These are phyloP conservation scores for Ctenopoma kingsleyae DNA, from an alignment of 2,797 vertebrate species.

Conservation along the genomic window DNA sequence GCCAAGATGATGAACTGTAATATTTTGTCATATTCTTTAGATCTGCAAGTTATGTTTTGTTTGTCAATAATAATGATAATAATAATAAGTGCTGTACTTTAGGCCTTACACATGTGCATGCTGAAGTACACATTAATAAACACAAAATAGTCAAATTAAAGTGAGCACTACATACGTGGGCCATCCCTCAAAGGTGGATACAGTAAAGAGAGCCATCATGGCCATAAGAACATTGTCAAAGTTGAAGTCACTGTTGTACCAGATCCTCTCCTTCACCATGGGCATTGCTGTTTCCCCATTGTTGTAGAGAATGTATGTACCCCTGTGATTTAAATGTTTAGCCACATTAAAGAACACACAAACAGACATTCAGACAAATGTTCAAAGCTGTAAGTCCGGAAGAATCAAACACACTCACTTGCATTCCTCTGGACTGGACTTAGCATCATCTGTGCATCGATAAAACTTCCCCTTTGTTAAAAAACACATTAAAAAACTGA, in stretches of 20 bases:
- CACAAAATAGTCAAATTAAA: neutral
- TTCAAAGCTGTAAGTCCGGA: neutral
- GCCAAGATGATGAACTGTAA: neutral
- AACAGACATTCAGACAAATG: neutral
- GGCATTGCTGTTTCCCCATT: slow-evolving; percentile 93
- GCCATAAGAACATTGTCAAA: slow-evolving; percentile 98
- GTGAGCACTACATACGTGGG: slow-evolving; percentile 89
- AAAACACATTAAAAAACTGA: slow-evolving; percentile 22
- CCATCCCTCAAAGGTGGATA: slow-evolving; percentile 99
- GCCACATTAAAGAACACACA: neutral
- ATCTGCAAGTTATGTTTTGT: neutral
- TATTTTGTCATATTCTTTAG: neutral
- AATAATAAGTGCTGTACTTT: neutral
- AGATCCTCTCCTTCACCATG: slow-evolving; percentile 91
- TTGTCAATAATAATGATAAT: neutral
- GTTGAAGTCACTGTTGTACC: slow-evolving; percentile 98
- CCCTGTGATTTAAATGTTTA: slow-evolving; percentile 79
- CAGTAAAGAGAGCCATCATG: slow-evolving; percentile 99
- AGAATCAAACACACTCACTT: slow-evolving; percentile 83
- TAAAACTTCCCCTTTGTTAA: slow-evolving; percentile 94
- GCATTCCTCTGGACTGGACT: slow-evolving; percentile 95
- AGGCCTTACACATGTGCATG: neutral
- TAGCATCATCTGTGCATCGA: slow-evolving; percentile 95
- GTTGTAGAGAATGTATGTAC: slow-evolving; percentile 95
- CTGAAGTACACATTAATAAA: neutral